Base-by-base conservation (phyloP, 1,140 invertebrate genomes). In the Berghia stephanieae region DNA sequence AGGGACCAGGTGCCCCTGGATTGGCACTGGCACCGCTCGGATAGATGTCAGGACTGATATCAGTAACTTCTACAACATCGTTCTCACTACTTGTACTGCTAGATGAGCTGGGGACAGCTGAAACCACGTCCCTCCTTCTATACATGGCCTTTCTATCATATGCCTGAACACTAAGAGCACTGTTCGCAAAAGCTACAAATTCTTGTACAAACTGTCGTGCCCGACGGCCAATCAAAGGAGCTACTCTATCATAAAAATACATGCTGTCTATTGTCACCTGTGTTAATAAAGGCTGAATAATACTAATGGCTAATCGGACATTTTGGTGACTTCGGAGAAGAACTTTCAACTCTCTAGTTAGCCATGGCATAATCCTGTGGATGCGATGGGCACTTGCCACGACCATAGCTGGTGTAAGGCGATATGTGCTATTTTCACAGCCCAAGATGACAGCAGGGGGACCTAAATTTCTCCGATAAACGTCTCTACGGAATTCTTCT, bases 201-300 rank as follows among this genome's bases (percentile, higher is more conserved):
- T 98, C 96, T 83, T 97, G 95, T 46, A 96, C 91, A 89, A 98
- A 98, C 86, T 96, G 95, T 24, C 84, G 77, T 21, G 90, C 90
- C 49, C 87, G 77, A 6, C 82, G 70, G 13, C 86, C 86, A 71
- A 90, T 76, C 74, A 89, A 89, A n/a, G 89, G 88, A 36, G 83
- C 82, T 16, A 92, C 79, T 42, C 88, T 87, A 49, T 87, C 91
- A 31, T 92, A 91, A 88, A 98, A 96, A 83, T 93, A 92, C 6
- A 89, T 82, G 67, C 94, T 95, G 70, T 92, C 91, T 77, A 98
- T 96, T 79, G 93, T 92, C 85, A 92, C 57, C 40, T 76, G 60
- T 3, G 74, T 68, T 3, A 76, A 44, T 34, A 76, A 38, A 13
- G 74, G 74, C 74, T 76, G 74, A 38, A 76, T 76, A 6, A 76